phyloP scores from a whole-genome alignment of 2,888 invertebrate species.

The Brachyopa scutellaris region DNA sequence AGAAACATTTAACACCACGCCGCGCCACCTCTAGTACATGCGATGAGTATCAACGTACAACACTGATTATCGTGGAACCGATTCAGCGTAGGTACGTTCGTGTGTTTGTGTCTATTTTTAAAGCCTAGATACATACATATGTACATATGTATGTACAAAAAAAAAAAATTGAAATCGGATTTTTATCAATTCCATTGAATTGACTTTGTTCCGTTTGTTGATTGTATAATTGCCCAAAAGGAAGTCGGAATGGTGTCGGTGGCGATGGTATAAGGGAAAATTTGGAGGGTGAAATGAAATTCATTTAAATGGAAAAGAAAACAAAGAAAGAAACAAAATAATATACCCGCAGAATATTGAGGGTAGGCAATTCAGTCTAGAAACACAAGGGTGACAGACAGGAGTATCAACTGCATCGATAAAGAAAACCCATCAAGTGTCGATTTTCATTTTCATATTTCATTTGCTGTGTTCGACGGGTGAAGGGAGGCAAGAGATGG shows the following conservation, averaged over 20 bases:
- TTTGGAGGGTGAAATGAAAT: slow-evolving; percentile 7
- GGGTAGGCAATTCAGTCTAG: slow-evolving; percentile 2
- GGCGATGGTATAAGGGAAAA: background rate
- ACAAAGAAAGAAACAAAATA: background rate
- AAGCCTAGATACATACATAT: background rate
- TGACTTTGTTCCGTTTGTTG: slow-evolving; percentile 62
- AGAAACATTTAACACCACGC: too few relatives aligned
- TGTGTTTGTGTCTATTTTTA: slow-evolving; percentile 35
- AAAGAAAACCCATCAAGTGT: slow-evolving; percentile 31
- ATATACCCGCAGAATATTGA: slow-evolving; percentile 33
- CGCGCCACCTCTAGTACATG: background rate
- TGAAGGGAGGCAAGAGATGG: background rate
- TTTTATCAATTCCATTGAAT: slow-evolving; percentile 44
- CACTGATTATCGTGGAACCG: background rate
- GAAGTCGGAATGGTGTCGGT: background rate
- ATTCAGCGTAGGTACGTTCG: background rate
- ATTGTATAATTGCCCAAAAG: slow-evolving; percentile 57
- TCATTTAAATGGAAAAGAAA: background rate
- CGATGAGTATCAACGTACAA: background rate
- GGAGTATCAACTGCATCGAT: too few relatives aligned
- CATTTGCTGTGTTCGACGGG: background rate
- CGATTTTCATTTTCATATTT: slow-evolving; percentile 53
- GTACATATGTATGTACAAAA: background rate
- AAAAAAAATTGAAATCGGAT: slow-evolving; percentile 17
- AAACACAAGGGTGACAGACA: slow-evolving; percentile 5